Base-by-base conservation (phyloP, 2,888 invertebrate species). In the Eucriotettix oculatus region DNA sequence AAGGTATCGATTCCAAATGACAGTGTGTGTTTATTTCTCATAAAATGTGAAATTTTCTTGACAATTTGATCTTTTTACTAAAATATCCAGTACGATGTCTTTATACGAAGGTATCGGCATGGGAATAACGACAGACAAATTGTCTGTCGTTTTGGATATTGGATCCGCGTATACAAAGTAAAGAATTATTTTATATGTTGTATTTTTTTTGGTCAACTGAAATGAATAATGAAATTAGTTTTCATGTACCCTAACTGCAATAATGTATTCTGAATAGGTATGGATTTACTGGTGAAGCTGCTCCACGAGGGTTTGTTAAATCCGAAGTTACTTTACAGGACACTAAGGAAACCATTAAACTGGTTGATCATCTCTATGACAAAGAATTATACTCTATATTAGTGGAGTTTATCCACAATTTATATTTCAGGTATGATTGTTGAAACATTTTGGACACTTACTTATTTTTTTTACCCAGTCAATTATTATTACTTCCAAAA, bases 131-230 rank as follows among this genome's bases (percentile, higher is more conserved):
- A 83, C 87, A 68, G 94, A 95, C 68, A 94, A 94, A 72, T 87
- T 90, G 69, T 86, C 89, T 14, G 87, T 95, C 1, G 87, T 96
- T 16, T 72, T 96, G 63, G 96, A 97, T 71, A 85, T 97, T 64
- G 96, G 96, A 56, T 79, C 82, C 53, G 90, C 90, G 17, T 96
- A 90, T 69, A 94, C 95, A 1, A 96, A 95, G 94, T 95, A 77
- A 78, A 80, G 68, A 71, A 58, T 55, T 48, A 9, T 9, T 5
- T 48, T 48, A 48, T 48, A 5, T 48, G 9, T 48, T 7, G 48
- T 14, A 48, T n/a, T 48, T 48, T n/a, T 48, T n/a, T n/a, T n/a
- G n/a, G 9, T 5, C 12, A 14, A 48, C 12, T 3, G 12, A 48
- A 48, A 12, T 14, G 9, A 3, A 5, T 48, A 5, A 1, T 48